A percentile compares a stretch with the other conserved stretches of the same genome.
Conservation (phyloP, 2,113 vertebrate species). For the Lampris incognitus region DNA sequence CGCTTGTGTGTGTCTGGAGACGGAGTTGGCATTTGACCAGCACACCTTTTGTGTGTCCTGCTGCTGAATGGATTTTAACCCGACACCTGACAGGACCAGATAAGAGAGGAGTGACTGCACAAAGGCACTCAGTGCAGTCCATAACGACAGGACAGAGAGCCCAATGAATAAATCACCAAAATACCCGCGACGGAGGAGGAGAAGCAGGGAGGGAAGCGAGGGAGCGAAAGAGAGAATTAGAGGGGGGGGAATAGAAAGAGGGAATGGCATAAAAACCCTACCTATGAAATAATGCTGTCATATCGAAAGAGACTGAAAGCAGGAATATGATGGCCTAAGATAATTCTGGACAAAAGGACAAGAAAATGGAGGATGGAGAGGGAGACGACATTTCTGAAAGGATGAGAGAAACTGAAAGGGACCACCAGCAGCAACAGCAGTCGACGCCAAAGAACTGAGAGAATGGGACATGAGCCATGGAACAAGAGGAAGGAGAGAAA, state of each 20-base stretch:
- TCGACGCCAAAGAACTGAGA: conserved; percentile 44
- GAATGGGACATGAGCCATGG: conserved; percentile 46
- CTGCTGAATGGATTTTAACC: conserved; percentile 62
- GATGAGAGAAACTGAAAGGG: conserved; percentile 1
- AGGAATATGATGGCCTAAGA: conserved; percentile 47
- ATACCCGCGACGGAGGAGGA: conserved; percentile 18
- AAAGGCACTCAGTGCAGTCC: conserved; percentile 47
- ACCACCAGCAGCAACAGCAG: background rate
- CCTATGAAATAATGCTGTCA: conserved; percentile 60
- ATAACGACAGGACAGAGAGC: conserved; percentile 59
- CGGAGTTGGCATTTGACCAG: conserved; percentile 60
- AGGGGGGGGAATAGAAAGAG: background rate
- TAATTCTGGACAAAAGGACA: conserved; percentile 55
- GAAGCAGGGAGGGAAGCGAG: background rate
- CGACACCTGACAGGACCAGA: conserved; percentile 72
- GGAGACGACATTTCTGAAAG: conserved; percentile 63
- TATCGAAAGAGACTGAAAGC: conserved; percentile 43
- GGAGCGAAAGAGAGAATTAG: conserved; percentile 8
- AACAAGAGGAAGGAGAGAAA: conserved; percentile 12
- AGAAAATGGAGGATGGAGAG: conserved; percentile 54
- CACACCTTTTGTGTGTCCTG: conserved; percentile 56
- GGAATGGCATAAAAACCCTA: conserved; percentile 33
- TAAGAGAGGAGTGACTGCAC: conserved; percentile 69
- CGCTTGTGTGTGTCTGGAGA: conserved; percentile 27
- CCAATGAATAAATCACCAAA: conserved; percentile 37